These are phyloP conservation scores for Chaenogobius annularis DNA, from an alignment of 2,113 vertebrate species.

Conservation along the genomic window DNA sequence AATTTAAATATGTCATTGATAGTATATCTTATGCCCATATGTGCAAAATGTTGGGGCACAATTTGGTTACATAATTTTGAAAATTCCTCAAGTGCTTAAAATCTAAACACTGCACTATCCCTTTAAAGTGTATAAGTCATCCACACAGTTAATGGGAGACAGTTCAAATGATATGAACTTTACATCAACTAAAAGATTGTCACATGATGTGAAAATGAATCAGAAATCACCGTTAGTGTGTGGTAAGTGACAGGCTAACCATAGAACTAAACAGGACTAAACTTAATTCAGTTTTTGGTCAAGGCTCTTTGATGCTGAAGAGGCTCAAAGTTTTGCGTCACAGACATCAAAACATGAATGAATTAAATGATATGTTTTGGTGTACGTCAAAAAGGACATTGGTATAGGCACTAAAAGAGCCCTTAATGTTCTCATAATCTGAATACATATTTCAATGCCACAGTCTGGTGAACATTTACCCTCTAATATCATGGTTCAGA, in stretches of 20 bases:
- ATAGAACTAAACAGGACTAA: slow-evolving; percentile 22
- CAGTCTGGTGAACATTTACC: neutral
- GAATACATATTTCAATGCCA: neutral
- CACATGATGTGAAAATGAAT: slow-evolving; percentile 52
- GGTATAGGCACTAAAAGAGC: slow-evolving; percentile 13
- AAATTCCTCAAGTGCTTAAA: neutral
- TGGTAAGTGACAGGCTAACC: slow-evolving; percentile 16
- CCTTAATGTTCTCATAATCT: neutral
- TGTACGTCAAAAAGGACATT: slow-evolving; percentile 10
- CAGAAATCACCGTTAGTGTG: slow-evolving; percentile 29
- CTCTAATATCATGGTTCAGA: neutral
- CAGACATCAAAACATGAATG: neutral
- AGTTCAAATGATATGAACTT: slow-evolving; percentile 15
- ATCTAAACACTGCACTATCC: slow-evolving; percentile 2
- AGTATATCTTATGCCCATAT: neutral
- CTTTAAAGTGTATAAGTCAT: slow-evolving; percentile 25
- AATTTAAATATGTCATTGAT: no score
- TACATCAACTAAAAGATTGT: slow-evolving; percentile 64
- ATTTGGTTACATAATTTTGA: neutral
- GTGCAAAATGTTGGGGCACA: neutral
- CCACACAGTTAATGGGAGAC: slow-evolving; percentile 24
- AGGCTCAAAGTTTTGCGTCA: slow-evolving; percentile 32
- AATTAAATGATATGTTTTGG: slow-evolving; percentile 11
- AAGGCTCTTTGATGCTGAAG: slow-evolving; percentile 66
- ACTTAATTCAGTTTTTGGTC: slow-evolving; percentile 65